Evolutionary conservation across 2,113 vertebrate species (phyloP).

Genomic region (Coregonus clupeaformis): DNA sequence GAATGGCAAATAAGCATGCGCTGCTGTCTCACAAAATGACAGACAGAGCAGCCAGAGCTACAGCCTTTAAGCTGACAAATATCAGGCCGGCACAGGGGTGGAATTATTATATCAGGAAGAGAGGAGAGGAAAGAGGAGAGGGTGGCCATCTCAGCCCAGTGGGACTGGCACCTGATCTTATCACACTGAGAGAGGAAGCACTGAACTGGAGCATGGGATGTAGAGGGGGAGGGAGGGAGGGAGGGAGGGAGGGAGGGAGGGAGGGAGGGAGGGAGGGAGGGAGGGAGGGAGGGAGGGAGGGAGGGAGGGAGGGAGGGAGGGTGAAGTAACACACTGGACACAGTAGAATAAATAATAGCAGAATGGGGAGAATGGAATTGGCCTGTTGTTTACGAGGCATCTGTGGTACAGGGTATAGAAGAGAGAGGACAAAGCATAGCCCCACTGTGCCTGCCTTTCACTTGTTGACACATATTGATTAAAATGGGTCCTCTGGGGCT

Average conservation of each 20-base stretch:
- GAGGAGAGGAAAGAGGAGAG: slow-evolving; percentile 4
- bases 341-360: not conserved
- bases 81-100: slow-evolving; percentile 54
- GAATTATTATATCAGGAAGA: slow-evolving; percentile 66
- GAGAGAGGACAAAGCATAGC: slow-evolving; percentile 31
- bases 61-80: slow-evolving; percentile 79
- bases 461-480: slow-evolving; percentile 55
- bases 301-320: too few relatives aligned
- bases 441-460: slow-evolving; percentile 12
- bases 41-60: slow-evolving; percentile 66
- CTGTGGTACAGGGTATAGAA: slow-evolving; percentile 21
- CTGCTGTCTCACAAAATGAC: slow-evolving; percentile 80
- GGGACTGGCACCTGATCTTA: too few relatives aligned
- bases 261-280: too few relatives aligned
- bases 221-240: too few relatives aligned
- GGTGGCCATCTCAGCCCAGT: too few relatives aligned
- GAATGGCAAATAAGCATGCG: slow-evolving; percentile 87
- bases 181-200: too few relatives aligned
- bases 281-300: too few relatives aligned
- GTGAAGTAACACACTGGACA: slow-evolving; percentile 12
- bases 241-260: too few relatives aligned
- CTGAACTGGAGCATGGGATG: not conserved
- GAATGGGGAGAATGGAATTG: not conserved
- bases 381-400: not conserved
- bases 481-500: slow-evolving; percentile 24